Evolutionary conservation across 2,888 invertebrate species (phyloP).

Genomic region (Lepetodrilus schrolli): DNA sequence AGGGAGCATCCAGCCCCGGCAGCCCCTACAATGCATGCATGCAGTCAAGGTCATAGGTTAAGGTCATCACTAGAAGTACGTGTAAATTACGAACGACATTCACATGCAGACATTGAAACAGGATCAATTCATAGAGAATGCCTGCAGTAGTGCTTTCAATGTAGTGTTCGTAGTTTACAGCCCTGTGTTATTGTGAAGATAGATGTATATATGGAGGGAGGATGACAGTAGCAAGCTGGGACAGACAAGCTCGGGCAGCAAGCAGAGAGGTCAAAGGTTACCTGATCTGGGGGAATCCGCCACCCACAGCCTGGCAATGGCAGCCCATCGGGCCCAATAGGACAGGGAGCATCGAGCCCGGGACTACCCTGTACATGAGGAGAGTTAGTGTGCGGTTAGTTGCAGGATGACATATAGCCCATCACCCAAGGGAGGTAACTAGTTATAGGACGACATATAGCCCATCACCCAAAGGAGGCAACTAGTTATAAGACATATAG

Average conservation of each 20-base stretch:
- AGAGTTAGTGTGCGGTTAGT: slow-evolving; percentile 29
- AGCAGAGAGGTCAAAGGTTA: slow-evolving; percentile 37
- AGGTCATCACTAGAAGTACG: neutral
- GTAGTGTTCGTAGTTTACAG: too few relatives aligned
- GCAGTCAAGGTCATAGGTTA: slow-evolving; percentile 20
- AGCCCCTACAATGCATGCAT: slow-evolving; percentile 80
- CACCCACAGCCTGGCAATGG: slow-evolving; percentile 97
- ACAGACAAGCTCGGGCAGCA: neutral
- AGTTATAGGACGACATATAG: slow-evolving; percentile 91
- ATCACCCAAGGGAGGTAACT: neutral
- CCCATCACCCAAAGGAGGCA: neutral
- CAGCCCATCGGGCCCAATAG: slow-evolving; percentile 94
- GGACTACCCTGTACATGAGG: slow-evolving; percentile 84
- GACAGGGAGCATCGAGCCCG: slow-evolving; percentile 98
- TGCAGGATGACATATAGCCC: slow-evolving; percentile 5
- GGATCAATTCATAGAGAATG: too few relatives aligned
- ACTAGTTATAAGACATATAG: slow-evolving; percentile 87
- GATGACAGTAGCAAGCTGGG: slow-evolving; percentile 8
- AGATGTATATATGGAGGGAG: too few relatives aligned
- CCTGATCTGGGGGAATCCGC: slow-evolving; percentile 77
- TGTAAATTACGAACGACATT: neutral
- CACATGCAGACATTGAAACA: slow-evolving; percentile 17
- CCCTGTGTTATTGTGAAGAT: too few relatives aligned
- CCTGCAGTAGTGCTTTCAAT: too few relatives aligned
- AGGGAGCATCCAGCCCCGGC: slow-evolving; percentile 96